Evolutionary conservation across 2,113 vertebrate species (phyloP).

Genomic region (Brachionichthys hirsutus): DNA sequence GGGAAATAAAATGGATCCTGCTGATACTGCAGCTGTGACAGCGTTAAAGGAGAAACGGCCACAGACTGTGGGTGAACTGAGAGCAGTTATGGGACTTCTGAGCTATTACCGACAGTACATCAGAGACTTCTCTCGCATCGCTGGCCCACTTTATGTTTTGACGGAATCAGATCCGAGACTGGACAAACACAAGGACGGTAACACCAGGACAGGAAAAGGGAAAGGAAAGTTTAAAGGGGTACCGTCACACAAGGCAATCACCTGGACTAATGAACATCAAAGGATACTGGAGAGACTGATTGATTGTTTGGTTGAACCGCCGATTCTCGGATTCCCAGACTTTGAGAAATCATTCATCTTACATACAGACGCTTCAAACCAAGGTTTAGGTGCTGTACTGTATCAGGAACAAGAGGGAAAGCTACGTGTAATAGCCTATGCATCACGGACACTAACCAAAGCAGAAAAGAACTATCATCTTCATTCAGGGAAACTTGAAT

Average conservation of each 20-base stretch:
- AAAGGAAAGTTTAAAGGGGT: not conserved
- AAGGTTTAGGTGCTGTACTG: too few relatives aligned
- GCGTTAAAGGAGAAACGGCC: slow-evolving; percentile 10
- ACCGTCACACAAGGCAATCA: not conserved
- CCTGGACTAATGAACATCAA: not conserved
- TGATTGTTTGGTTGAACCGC: not conserved
- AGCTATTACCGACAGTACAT: slow-evolving; percentile 27
- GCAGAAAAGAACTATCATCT: too few relatives aligned
- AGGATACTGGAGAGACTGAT: not conserved
- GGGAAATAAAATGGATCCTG: too few relatives aligned
- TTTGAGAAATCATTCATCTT: too few relatives aligned
- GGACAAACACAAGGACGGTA: not conserved
- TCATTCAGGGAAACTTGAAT: too few relatives aligned
- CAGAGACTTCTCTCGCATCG: slow-evolving; percentile 7
- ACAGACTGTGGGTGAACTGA: not conserved
- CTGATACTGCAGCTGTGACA: too few relatives aligned
- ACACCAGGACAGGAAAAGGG: too few relatives aligned
- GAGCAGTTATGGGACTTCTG: slow-evolving; percentile 6
- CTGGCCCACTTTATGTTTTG: not conserved
- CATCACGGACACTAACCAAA: too few relatives aligned
- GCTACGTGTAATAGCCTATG: too few relatives aligned
- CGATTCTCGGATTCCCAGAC: not conserved
- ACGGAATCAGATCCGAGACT: not conserved
- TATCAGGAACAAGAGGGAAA: too few relatives aligned
- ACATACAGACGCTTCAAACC: too few relatives aligned